A percentile compares a stretch with the other conserved stretches of the same genome.
Evolutionary conservation across 64 coral and sea anemone genomes (phyloP).

Genomic region (Stylophora pistillata): DNA sequence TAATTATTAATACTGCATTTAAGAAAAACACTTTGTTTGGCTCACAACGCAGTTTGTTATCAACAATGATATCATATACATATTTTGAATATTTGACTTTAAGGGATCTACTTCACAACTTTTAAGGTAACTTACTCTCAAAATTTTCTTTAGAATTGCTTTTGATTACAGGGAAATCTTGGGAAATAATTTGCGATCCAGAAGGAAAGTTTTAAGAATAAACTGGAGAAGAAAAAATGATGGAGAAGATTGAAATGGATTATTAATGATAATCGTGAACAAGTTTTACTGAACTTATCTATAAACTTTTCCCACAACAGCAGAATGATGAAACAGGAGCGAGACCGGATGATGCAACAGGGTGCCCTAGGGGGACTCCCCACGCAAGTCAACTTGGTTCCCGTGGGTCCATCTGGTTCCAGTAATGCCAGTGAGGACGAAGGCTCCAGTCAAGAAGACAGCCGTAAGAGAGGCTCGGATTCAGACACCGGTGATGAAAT

Average conservation of each 20-base stretch:
- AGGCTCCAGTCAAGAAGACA: slow-evolving; percentile 31
- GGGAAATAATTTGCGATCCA: no score
- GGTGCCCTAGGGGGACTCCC: slow-evolving; percentile 72
- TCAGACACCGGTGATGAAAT: slow-evolving; percentile 65
- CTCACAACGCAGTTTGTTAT: no score
- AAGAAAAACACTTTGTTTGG: no score
- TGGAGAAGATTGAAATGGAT: neutral
- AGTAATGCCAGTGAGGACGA: slow-evolving; percentile 48
- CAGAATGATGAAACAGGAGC: slow-evolving; percentile 80
- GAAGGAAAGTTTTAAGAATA: no score
- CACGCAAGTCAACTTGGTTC: slow-evolving; percentile 75
- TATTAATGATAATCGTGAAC: neutral
- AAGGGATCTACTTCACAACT: no score
- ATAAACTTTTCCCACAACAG: neutral
- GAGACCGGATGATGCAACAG: slow-evolving; percentile 79
- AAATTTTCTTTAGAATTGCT: no score
- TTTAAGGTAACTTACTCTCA: no score
- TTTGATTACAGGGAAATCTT: no score
- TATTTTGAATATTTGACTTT: no score
- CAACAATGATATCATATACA: no score
- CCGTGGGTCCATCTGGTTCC: slow-evolving; percentile 54
- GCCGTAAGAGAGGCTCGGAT: slow-evolving; percentile 53
- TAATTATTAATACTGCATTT: no score
- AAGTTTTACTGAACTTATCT: neutral
- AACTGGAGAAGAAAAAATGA: no score